Evolutionary conservation across 2,888 invertebrate genomes (phyloP).

Genomic region (Lamellibrachia columna): DNA sequence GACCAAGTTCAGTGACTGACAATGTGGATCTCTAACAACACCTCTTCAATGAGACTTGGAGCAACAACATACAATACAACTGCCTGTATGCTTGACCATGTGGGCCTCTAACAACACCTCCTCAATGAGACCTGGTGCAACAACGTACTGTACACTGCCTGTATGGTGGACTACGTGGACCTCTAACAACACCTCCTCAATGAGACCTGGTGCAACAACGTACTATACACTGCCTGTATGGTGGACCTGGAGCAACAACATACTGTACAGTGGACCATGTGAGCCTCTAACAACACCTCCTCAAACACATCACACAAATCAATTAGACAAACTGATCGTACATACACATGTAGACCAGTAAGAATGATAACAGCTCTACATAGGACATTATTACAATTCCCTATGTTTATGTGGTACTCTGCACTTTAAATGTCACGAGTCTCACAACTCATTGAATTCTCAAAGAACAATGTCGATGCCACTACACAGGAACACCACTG

Average conservation of each 20-base stretch:
- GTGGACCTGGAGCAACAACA: no score
- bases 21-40: no score
- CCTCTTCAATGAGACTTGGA: no score
- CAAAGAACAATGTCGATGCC: not conserved
- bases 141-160: conserved; percentile 17
- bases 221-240: not conserved
- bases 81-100: conserved; percentile 66
- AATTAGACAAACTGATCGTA: no score
- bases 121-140: conserved; percentile 75
- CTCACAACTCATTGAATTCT: conserved; percentile 35
- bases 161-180: conserved; percentile 71
- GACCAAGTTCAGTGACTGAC: conserved; percentile 46
- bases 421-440: conserved; percentile 45
- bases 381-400: no score
- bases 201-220: conserved; percentile 71
- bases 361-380: no score
- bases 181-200: conserved; percentile 87
- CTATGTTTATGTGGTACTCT: not conserved
- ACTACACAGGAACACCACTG: not conserved
- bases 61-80: conserved; percentile 40
- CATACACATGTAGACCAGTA: no score
- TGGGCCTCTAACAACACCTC: conserved; percentile 86
- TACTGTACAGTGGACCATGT: no score
- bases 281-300: no score
- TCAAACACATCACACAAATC: no score